A percentile compares a stretch with the other conserved stretches of the same genome.
Conservation (phyloP, 2,113 vertebrate species). For the Lanius ludovicianus region DNA sequence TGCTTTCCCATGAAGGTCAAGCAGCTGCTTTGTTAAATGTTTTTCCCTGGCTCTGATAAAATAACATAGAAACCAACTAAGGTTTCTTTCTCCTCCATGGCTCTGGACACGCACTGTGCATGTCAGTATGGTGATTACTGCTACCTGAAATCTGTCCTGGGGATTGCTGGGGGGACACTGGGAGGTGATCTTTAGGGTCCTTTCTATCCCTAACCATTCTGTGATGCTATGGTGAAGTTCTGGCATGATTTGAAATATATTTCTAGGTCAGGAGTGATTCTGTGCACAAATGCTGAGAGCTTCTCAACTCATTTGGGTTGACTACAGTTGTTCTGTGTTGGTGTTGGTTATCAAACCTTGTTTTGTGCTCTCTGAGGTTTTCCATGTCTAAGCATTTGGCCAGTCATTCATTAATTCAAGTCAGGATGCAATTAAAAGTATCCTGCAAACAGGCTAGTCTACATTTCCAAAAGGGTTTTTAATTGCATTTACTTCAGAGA, state of each 20-base stretch:
- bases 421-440: background rate
- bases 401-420: background rate
- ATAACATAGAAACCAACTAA: background rate
- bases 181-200: background rate
- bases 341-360: background rate
- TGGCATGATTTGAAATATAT: background rate
- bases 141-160: background rate
- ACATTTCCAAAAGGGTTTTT: background rate
- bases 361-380: background rate
- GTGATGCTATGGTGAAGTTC: background rate
- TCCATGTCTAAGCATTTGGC: background rate
- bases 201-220: background rate
- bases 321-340: background rate
- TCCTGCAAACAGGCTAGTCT: background rate
- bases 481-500: background rate
- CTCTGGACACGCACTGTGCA: fast-evolving
- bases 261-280: background rate
- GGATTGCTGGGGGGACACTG: background rate
- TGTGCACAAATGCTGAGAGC: background rate
- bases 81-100: background rate
- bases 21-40: slow-evolving; percentile 29
- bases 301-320: background rate
- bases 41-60: background rate
- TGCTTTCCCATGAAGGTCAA: background rate
- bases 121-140: background rate